phyloP scores from a whole-genome alignment of 1,140 invertebrate genomes.

The Bacillus rossius region DNA sequence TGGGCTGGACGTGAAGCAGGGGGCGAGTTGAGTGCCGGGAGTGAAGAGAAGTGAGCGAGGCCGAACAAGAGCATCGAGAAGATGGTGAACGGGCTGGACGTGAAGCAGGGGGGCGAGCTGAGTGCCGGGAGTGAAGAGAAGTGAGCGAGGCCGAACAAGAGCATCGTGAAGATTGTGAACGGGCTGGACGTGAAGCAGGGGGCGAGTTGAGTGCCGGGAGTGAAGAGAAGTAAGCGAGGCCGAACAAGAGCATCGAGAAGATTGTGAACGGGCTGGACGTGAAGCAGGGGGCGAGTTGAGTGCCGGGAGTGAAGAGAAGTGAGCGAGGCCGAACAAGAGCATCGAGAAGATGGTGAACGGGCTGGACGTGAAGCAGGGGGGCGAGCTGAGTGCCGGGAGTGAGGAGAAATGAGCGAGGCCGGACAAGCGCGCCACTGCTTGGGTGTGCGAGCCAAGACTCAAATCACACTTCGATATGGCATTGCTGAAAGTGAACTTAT shows the following conservation, averaged over 20 bases:
- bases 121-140: neutral
- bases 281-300: conserved; percentile 37
- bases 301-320: too few species aligned
- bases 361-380: too few species aligned
- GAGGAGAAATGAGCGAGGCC: too few species aligned
- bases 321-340: too few species aligned
- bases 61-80: conserved; percentile 94
- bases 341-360: too few species aligned
- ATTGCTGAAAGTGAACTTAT: too few species aligned
- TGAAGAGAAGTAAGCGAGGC: too few species aligned
- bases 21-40: neutral
- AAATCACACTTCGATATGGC: too few species aligned
- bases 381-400: too few species aligned
- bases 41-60: too few species aligned
- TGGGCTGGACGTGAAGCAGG: conserved; percentile 69
- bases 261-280: conserved; percentile 93
- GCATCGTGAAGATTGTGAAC: conserved; percentile 96
- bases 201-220: neutral
- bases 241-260: conserved; percentile 95
- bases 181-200: conserved; percentile 69
- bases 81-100: conserved; percentile 92
- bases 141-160: conserved; percentile 49
- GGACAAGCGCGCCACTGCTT: neutral
- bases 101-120: conserved; percentile 43
- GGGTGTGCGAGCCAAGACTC: neutral